Base-by-base conservation (phyloP, 1,140 invertebrate species). In the Scaptomyza montana region DNA sequence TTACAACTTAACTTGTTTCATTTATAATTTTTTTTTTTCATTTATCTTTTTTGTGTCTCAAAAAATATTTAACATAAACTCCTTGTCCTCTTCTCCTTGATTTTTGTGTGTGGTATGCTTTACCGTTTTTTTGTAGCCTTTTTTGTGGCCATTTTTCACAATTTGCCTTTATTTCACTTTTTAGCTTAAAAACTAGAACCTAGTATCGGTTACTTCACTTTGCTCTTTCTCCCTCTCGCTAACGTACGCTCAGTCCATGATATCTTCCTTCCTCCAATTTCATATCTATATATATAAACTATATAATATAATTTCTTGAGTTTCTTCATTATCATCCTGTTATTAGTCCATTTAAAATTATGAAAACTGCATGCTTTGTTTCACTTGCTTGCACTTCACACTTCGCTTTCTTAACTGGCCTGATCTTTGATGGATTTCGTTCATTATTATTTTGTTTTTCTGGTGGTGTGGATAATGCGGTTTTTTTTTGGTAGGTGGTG, bases 181-280 rank as follows among this genome's bases (percentile, higher is more conserved):
- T 61, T 61, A 80, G 77, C 87, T 84, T 84, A 90, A 73, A 61
- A 84, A 74, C 87, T 90, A 90, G 71, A 78, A 77, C 80, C 85
- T 89, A 89, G 80, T 89, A 68, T 61, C 70, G 77, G 64, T 70
- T 80, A 30, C 72, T 76, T 61, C 76, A 73, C 69, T 66, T 43
- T 62, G 43, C 55, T 87, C 12, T 43, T 51, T 87, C 4, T 43
- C 39, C 30, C 7, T 6, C 7, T 33, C 30, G 30, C 76, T 87
- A 86, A 77, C 74, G 41, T 86, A 82, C 68, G 82, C 84, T 87
- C 82, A 87, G 84, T 87, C 82, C 85, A 78, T 86, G 84, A 86
- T 86, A 86, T 86, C 82, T 75, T 78, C 49, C 72, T 39, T 68
- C 62, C 70, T 56, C 65, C 65, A 53, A 16, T 16, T 16, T 16